Evolutionary conservation across 2,888 invertebrate genomes (phyloP).

Genomic region (Dyspetes luteomarginatus): DNA sequence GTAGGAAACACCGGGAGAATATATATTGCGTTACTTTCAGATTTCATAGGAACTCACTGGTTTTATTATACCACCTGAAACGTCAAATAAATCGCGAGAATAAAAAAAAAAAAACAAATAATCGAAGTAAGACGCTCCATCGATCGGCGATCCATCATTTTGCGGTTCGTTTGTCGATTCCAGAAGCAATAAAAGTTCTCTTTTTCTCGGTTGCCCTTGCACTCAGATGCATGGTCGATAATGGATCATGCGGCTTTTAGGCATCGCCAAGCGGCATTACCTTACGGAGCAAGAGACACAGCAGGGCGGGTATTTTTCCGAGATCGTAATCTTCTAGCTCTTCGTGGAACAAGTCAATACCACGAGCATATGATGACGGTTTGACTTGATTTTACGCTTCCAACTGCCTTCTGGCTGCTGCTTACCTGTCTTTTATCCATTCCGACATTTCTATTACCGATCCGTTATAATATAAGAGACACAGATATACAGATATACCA

Average conservation of each 20-base stretch:
- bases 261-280: not conserved
- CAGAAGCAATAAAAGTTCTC: not conserved
- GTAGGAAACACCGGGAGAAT: conserved; percentile 37
- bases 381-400: conserved; percentile 45
- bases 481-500: not conserved
- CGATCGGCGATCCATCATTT: conserved; percentile 21
- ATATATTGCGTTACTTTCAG: conserved; percentile 38
- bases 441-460: conserved; percentile 40
- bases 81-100: conserved; percentile 13
- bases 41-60: conserved; percentile 37
- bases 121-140: conserved; percentile 17
- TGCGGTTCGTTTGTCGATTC: conserved; percentile 9
- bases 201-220: not conserved
- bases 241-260: conserved; percentile 31
- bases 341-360: conserved; percentile 36
- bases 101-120: conserved; percentile 13
- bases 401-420: conserved; percentile 40
- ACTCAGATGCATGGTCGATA: not conserved
- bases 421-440: conserved; percentile 29
- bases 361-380: conserved; percentile 26
- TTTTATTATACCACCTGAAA: conserved; percentile 6
- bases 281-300: conserved; percentile 15
- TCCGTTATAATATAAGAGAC: not conserved
- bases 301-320: conserved; percentile 48
- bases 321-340: conserved; percentile 53